These are phyloP conservation scores for Laothoe populi DNA, from an alignment of 2,888 invertebrate species.

Conservation along the genomic window DNA sequence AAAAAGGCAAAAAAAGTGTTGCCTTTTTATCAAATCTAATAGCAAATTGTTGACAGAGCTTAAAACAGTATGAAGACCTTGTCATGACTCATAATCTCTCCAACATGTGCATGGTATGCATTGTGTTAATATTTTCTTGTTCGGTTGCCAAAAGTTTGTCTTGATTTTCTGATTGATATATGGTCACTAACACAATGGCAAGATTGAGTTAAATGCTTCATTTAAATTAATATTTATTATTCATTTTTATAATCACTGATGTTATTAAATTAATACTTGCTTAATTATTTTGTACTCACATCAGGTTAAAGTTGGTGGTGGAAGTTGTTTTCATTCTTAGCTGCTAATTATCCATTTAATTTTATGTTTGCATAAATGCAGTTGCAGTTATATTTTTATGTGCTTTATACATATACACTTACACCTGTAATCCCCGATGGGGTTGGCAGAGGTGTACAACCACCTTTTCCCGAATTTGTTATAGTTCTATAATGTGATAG, in stretches of 20 bases:
- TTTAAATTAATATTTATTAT: constrained; percentile 1
- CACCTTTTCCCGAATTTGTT: too few species aligned
- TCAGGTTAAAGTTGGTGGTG: too few species aligned
- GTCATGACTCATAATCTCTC: constrained; percentile 20
- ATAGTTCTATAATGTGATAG: too few species aligned
- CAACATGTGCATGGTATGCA: constrained; percentile 36
- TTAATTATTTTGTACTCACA: not conserved
- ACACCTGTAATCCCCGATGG: too few species aligned
- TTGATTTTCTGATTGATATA: constrained; percentile 36
- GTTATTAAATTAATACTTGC: not conserved
- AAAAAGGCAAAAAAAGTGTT: too few species aligned
- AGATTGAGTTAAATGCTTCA: not conserved
- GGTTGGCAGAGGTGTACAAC: too few species aligned
- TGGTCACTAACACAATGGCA: constrained; percentile 35
- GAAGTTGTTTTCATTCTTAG: too few species aligned
- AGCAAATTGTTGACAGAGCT: not conserved
- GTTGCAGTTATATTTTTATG: too few species aligned
- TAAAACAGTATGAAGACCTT: constrained; percentile 27
- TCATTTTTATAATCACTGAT: constrained; percentile 7
- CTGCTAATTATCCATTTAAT: too few species aligned
- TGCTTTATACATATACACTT: too few species aligned
- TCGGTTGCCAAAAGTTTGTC: constrained; percentile 44
- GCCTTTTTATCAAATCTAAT: not conserved
- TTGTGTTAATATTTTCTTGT: constrained; percentile 50
- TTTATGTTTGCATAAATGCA: too few species aligned